phyloP scores from a whole-genome alignment of 2,888 invertebrate genomes.

The Cephus runcator region DNA sequence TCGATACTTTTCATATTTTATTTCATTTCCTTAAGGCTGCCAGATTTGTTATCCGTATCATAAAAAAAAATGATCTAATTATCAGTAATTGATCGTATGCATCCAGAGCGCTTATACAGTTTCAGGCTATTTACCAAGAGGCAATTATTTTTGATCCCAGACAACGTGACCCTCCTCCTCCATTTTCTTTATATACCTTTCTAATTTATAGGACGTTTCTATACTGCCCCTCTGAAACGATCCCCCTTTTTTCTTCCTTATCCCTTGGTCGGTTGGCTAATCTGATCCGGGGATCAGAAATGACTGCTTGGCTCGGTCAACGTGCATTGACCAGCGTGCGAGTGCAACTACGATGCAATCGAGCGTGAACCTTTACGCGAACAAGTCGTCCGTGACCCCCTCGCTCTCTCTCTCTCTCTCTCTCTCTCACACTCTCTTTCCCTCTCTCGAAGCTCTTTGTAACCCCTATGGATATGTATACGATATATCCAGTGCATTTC shows the following conservation, averaged over 20 bases:
- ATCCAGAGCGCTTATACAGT: background rate
- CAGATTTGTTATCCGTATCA: too few species aligned
- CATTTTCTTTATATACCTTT: background rate
- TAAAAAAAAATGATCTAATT: too few species aligned
- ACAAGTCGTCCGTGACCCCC: constrained; percentile 58
- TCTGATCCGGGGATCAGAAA: constrained; percentile 53
- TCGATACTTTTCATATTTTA: constrained; percentile 35
- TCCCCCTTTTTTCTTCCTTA: constrained; percentile 3
- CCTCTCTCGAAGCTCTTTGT: background rate
- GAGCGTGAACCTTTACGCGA: constrained; percentile 58
- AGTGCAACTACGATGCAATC: constrained; percentile 35
- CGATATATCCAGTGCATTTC: background rate
- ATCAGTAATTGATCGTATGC: background rate
- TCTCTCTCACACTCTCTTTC: background rate
- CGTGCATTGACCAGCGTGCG: constrained; percentile 43
- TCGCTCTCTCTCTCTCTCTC: too few species aligned
- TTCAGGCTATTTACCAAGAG: background rate
- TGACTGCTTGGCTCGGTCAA: constrained; percentile 42
- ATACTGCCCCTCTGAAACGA: constrained; percentile 1
- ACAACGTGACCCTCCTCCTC: constrained; percentile 26
- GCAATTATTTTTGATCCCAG: constrained; percentile 50
- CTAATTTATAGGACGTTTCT: too few species aligned
- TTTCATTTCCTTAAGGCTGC: background rate
- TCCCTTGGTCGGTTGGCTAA: constrained; percentile 25
- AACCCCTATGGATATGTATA: background rate